Conservation (phyloP, 2,797 vertebrate species). For the Pelochelys cantorii region DNA sequence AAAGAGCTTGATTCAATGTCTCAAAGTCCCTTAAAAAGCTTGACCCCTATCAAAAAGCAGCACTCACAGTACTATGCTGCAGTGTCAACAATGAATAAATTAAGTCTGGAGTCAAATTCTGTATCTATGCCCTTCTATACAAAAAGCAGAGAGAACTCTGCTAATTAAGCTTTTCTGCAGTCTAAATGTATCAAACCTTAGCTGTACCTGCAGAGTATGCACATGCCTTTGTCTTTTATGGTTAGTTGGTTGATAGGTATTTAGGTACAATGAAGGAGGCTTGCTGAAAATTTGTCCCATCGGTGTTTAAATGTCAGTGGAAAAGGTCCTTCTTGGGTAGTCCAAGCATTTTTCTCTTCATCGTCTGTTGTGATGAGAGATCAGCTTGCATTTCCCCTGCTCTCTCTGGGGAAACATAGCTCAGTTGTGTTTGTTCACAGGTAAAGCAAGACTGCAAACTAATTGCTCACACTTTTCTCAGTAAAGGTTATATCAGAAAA, state of each 20-base stretch:
- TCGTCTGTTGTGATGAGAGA: background rate
- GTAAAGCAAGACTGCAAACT: slow-evolving; percentile 29
- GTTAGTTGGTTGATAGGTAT: background rate
- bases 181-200: background rate
- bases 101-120: background rate
- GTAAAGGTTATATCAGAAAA: background rate
- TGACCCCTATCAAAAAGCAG: background rate
- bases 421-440: background rate
- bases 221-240: background rate
- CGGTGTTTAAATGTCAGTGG: background rate
- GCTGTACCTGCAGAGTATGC: background rate
- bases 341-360: background rate
- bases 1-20: background rate
- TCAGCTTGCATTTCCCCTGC: background rate
- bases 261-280: background rate
- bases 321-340: background rate
- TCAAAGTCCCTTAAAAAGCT: background rate
- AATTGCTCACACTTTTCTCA: background rate
- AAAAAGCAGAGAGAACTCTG: background rate
- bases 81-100: background rate
- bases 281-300: background rate
- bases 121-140: background rate
- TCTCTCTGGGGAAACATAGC: background rate
- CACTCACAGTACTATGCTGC: too few relatives aligned
- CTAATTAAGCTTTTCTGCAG: background rate